Percentiles rank a stretch among this genome's conserved stretches.
These are phyloP conservation scores for Tethya wilhelma DNA, from an alignment of 37 sponge, comb jelly and placozoan species.

Conservation along the genomic window DNA sequence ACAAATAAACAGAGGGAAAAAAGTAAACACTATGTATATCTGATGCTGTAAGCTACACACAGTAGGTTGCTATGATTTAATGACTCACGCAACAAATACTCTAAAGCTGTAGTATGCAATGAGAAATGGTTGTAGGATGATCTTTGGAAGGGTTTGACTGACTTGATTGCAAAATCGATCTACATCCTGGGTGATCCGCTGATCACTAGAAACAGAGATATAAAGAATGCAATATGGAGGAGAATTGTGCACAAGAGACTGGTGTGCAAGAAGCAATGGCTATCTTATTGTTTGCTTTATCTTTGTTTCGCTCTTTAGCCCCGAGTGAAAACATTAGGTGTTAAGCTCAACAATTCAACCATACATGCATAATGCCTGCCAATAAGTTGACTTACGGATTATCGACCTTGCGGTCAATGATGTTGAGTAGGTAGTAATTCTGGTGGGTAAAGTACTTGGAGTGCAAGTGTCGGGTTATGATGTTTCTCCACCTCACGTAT, in stretches of 20 bases:
- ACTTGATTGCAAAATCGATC: conserved; percentile 73
- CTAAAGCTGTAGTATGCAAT: conserved; percentile 87
- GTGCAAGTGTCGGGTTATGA: conserved; percentile 62
- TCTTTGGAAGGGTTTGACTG: conserved; percentile 67
- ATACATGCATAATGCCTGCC: too few species aligned
- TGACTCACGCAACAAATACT: conserved; percentile 32
- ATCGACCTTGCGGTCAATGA: conserved; percentile 57
- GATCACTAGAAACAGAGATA: conserved; percentile 67
- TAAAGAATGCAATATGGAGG: background rate
- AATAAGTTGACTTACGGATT: conserved; percentile 71
- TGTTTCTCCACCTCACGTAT: conserved; percentile 70
- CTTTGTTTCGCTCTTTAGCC: too few species aligned
- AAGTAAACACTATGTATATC: too few species aligned
- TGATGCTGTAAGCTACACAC: background rate
- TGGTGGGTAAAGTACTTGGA: conserved; percentile 55
- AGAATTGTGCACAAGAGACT: too few species aligned
- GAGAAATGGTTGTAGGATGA: conserved; percentile 73
- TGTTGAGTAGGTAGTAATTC: conserved; percentile 68
- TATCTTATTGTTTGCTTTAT: too few species aligned
- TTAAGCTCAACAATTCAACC: too few species aligned
- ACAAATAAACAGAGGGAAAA: background rate
- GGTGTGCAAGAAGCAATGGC: too few species aligned
- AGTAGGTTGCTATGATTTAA: background rate
- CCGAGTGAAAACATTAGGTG: too few species aligned
- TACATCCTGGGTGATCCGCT: conserved; percentile 94